phyloP scores from a whole-genome alignment of 2,888 invertebrate species.

The Apantesis nais region DNA sequence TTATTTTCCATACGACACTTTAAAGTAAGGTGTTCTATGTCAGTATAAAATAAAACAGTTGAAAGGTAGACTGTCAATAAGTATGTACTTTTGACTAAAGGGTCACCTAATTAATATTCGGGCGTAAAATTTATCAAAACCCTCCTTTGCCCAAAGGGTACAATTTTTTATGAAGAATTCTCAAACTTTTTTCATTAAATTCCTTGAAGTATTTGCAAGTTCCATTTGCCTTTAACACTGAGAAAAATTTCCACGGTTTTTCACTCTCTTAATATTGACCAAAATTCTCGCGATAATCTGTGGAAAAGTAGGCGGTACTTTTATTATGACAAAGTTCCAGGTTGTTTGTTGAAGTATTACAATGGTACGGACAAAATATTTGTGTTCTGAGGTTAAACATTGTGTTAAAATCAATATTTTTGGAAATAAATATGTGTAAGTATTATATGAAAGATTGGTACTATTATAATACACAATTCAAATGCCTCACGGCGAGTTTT shows the following conservation, averaged over 20 bases:
- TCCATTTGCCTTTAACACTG: constrained; percentile 59
- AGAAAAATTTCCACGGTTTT: constrained; percentile 58
- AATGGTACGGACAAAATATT: neutral
- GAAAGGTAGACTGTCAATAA: constrained; percentile 15
- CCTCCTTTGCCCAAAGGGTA: constrained; percentile 62
- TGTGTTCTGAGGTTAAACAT: neutral
- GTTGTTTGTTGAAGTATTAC: constrained; percentile 8
- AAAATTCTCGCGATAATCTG: constrained; percentile 31
- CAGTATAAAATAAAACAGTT: constrained; percentile 2
- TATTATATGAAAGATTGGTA: neutral
- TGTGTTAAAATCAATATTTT: neutral
- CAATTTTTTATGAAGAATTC: constrained; percentile 71
- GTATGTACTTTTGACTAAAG: constrained; percentile 28
- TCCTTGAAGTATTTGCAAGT: constrained; percentile 68
- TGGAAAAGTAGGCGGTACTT: constrained; percentile 2
- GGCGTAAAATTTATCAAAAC: constrained; percentile 64
- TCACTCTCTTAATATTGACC: constrained; percentile 52
- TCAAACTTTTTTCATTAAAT: constrained; percentile 76
- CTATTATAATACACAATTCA: neutral
- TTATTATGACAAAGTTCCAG: constrained; percentile 3
- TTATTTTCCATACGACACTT: neutral
- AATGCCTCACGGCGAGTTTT: neutral
- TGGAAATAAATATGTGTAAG: neutral
- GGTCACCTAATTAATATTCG: constrained; percentile 59
- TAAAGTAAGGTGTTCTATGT: neutral